Base-by-base conservation (phyloP, 2,797 vertebrate genomes). In the Uromys caudimaculatus region DNA sequence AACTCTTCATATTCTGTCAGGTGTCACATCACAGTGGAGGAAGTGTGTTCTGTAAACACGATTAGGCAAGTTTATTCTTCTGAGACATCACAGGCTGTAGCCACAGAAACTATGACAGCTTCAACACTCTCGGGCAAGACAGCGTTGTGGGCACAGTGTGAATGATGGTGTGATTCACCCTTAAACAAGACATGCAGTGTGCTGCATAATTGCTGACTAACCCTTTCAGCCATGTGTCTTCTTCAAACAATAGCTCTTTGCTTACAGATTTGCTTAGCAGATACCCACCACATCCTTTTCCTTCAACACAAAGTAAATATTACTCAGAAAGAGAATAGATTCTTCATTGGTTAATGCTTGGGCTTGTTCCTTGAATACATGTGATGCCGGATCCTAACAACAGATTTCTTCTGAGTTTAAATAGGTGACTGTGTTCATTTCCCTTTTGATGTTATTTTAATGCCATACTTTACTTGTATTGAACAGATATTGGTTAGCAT, bases 371-470 rank as follows among this genome's bases (percentile, higher is more conserved):
- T 29, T 50, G 60, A 50, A 97, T 2, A 32, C 3, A 35, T 83
- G 3, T 78, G 52, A 27, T 93, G 32, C 64, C 44, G 3, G 64
- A 75, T 67, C 32, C 73, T 81, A 92, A 92, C 73, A 67, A 7
- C 12, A 91, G 94, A 19, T 78, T 47, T 62, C 93, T 85, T n/a
- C 77, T 50, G 29, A n/a, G 77, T 83, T 96, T 4, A 79, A 90
- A 29, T 14, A 82, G 90, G 93, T 76, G 93, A 47, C 81, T n/a
- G 85, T 75, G 89, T 93, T 96, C 84, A 60, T 93, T 91, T 93
- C 82, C 83, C 91, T 91, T 4, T 82, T 90, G 78, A 60, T 87
- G 84, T 85, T 85, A 94, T 97, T 96, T 97, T 93, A 95, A 98
- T 86, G 93, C 29, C 85, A 58, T 38, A 3, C 97, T 73, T 73